These are phyloP conservation scores for Plestiodon gilberti DNA, from an alignment of 2,113 vertebrate genomes.

Conservation along the genomic window DNA sequence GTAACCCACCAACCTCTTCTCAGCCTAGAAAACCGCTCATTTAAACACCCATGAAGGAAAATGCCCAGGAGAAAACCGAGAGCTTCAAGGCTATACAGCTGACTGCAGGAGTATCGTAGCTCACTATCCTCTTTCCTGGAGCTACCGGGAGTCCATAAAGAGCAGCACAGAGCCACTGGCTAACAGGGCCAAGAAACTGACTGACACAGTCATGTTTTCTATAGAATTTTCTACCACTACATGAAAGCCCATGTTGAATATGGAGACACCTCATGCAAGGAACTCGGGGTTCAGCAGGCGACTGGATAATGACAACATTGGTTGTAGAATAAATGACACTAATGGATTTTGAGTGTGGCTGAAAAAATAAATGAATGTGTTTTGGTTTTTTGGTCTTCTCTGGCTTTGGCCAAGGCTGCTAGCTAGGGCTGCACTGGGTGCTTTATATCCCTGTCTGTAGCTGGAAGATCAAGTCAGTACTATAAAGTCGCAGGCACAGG, in stretches of 20 bases:
- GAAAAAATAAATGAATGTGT: background rate
- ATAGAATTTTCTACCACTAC: background rate
- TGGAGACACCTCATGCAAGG: background rate
- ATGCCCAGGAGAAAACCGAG: background rate
- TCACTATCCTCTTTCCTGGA: background rate
- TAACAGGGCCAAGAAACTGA: too few relatives aligned
- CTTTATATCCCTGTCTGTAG: too few relatives aligned
- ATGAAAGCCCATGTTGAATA: background rate
- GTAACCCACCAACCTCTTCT: too few relatives aligned
- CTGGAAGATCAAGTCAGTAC: too few relatives aligned
- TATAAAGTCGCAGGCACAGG: too few relatives aligned
- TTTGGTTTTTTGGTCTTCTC: background rate
- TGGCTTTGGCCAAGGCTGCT: background rate
- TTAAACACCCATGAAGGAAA: background rate
- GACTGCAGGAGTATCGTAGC: background rate
- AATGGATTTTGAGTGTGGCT: background rate
- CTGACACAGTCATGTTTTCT: background rate
- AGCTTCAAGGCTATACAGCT: background rate
- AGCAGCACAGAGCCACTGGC: accelerated
- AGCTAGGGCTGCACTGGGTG: too few relatives aligned
- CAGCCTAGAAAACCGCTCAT: background rate
- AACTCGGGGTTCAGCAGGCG: background rate
- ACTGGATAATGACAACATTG: background rate
- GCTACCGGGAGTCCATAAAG: background rate
- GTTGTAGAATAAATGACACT: background rate